These are phyloP conservation scores for Spinibarbus caldwelli DNA, from an alignment of 2,797 vertebrate species.

Conservation along the genomic window DNA sequence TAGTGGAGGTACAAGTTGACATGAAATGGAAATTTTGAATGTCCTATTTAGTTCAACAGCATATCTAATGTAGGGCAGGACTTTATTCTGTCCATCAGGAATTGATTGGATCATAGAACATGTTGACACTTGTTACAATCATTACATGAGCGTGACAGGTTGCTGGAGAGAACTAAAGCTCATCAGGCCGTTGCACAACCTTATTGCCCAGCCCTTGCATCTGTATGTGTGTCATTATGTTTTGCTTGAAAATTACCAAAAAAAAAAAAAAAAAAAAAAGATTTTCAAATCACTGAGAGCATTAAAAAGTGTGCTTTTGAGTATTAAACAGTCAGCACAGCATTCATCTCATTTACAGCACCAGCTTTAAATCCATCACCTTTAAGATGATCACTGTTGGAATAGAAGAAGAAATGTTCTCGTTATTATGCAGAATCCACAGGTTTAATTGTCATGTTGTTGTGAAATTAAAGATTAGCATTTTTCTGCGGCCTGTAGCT, in stretches of 20 bases:
- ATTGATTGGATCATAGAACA: not conserved
- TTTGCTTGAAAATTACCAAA: not conserved
- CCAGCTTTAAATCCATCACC: not conserved
- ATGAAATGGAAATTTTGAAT: not conserved
- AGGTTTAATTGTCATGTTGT: not conserved
- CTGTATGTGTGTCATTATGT: no score
- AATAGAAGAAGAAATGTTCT: not conserved
- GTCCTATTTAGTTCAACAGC: not conserved
- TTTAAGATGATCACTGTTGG: not conserved
- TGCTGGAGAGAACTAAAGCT: not conserved
- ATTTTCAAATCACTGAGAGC: no score
- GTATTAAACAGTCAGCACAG: no score
- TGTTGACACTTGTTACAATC: not conserved
- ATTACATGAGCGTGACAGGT: not conserved
- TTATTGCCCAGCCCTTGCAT: not conserved
- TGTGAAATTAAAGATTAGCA: not conserved
- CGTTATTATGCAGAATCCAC: not conserved
- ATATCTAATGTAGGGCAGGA: not conserved
- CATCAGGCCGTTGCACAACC: not conserved
- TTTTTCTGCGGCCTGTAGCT: not conserved
- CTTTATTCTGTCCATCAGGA: not conserved
- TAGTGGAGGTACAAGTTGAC: no score
- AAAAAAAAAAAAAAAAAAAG: no score
- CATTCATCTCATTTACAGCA: not conserved
- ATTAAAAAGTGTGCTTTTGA: no score